Base-by-base conservation (phyloP, 2,888 invertebrate genomes). In the Agrochola lota region DNA sequence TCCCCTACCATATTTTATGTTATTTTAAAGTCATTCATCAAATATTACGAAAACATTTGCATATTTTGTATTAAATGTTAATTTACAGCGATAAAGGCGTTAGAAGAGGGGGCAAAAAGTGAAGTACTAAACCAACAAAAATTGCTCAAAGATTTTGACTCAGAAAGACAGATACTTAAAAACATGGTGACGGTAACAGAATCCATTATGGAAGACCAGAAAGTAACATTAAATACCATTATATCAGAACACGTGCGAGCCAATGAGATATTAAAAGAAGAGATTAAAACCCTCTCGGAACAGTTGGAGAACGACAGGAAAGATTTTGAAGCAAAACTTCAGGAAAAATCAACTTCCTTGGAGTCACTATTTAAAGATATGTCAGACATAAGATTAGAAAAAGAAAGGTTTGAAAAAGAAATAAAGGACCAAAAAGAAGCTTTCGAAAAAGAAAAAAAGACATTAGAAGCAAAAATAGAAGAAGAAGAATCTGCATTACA, bases 111-210 rank as follows among this genome's bases (percentile, higher is more conserved):
- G 82, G 80, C 94, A 2, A 93, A 91, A 85, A 74, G 74, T 30
- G 91, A 92, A 71, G 93, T 92, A 81, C 90, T 89, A 78, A 93
- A 91, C 30, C 91, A 93, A 81, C 92, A 94, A 66, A 94, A 92
- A 89, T 67, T 94, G 0, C 90, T 93, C 4, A 90, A 77, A 11
- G 95, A 95, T 78, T 95, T 94, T 77, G 94, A 95, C 80, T 93
- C 94, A 0, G 95, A 95, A 81, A 90, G 93, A 49, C 91, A 91
- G 60, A 91, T 94, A 23, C 90, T 94, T 55, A 93, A 93, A 80
- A 95, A 94, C 76, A 94, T 95, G 94, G 91, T 95, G 9, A 91
- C 94, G 6, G 94, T 94, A 0, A 94, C 94, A 2, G 95, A 95
- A 88, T 93, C 94, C 7, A 91, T 94, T 0, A 94, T 94, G 95